phyloP scores from a whole-genome alignment of 2,797 vertebrate species.

The Lutjanus argentimaculatus region DNA sequence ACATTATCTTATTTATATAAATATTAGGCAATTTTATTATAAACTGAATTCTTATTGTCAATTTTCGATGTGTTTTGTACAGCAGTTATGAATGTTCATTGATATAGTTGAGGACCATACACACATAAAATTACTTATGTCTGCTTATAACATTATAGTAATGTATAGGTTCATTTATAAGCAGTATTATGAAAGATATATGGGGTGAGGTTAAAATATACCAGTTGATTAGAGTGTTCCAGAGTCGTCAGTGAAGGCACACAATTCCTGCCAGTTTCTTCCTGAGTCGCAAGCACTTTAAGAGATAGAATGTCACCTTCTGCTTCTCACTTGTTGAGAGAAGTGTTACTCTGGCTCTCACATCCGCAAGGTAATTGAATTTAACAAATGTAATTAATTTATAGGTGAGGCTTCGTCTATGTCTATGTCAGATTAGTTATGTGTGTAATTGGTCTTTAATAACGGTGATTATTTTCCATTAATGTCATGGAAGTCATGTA shows the following conservation, averaged over 20 bases:
- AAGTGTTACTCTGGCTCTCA: constrained; percentile 49
- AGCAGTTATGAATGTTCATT: too few species aligned
- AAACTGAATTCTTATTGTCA: too few species aligned
- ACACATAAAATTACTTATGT: too few species aligned
- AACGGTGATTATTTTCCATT: constrained; percentile 81
- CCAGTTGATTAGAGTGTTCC: background rate
- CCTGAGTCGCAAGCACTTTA: too few species aligned
- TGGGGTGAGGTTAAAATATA: background rate
- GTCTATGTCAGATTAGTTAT: constrained; percentile 77
- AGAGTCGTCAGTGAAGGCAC: constrained; percentile 8
- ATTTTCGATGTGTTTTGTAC: too few species aligned
- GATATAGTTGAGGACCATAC: too few species aligned
- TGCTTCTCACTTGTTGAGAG: constrained; percentile 32
- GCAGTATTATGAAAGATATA: background rate
- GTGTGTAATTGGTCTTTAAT: constrained; percentile 79
- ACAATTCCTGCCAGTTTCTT: too few species aligned
- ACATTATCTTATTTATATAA: too few species aligned
- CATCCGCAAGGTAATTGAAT: constrained; percentile 78
- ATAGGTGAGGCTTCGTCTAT: too few species aligned
- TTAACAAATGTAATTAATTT: constrained; percentile 79
- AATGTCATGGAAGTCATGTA: constrained; percentile 74
- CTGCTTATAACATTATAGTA: background rate
- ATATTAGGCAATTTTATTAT: too few species aligned
- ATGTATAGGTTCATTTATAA: too few species aligned
- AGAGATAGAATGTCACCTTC: constrained; percentile 69